A percentile compares a stretch with the other conserved stretches of the same genome.
phyloP scores from a whole-genome alignment of 2,797 vertebrate genomes.

The Enteromius anoplus region DNA sequence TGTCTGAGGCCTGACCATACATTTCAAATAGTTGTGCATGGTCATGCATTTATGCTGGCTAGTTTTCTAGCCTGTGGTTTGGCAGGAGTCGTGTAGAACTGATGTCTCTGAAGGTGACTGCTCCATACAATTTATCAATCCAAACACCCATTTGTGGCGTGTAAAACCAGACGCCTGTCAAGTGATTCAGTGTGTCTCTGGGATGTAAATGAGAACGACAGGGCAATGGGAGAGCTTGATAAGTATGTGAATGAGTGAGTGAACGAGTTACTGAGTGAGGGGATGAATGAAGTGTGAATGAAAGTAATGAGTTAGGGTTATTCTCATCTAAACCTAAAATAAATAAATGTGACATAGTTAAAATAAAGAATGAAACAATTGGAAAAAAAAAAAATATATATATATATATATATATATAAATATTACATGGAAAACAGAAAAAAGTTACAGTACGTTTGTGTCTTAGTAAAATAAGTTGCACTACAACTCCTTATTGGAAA shows the following conservation, averaged over 20 bases:
- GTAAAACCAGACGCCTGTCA: slow-evolving; percentile 49
- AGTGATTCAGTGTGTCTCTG: slow-evolving; percentile 42
- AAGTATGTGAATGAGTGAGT: slow-evolving; percentile 20
- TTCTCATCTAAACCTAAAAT: neutral
- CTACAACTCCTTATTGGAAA: neutral
- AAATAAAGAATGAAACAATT: too few species aligned
- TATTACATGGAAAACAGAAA: neutral
- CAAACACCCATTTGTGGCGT: slow-evolving; percentile 50
- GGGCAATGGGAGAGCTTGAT: slow-evolving; percentile 7
- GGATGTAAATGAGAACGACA: slow-evolving; percentile 46
- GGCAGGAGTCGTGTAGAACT: slow-evolving; percentile 39
- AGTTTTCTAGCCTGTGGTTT: slow-evolving; percentile 59
- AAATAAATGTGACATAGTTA: neutral
- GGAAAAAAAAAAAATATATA: too few species aligned
- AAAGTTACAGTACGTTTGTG: neutral
- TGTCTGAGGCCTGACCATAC: slow-evolving; percentile 58
- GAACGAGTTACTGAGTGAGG: neutral
- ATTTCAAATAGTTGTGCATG: slow-evolving; percentile 58
- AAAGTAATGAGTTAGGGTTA: neutral
- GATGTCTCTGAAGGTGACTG: slow-evolving; percentile 58
- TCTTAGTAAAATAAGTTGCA: neutral
- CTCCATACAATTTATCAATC: slow-evolving; percentile 54
- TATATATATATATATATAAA: too few species aligned
- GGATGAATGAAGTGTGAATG: slow-evolving; percentile 8
- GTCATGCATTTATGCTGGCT: slow-evolving; percentile 59